A percentile compares a stretch with the other conserved stretches of the same genome.
Evolutionary conservation across 2,113 vertebrate species (phyloP).

Genomic region (Gambusia holbrooki): DNA sequence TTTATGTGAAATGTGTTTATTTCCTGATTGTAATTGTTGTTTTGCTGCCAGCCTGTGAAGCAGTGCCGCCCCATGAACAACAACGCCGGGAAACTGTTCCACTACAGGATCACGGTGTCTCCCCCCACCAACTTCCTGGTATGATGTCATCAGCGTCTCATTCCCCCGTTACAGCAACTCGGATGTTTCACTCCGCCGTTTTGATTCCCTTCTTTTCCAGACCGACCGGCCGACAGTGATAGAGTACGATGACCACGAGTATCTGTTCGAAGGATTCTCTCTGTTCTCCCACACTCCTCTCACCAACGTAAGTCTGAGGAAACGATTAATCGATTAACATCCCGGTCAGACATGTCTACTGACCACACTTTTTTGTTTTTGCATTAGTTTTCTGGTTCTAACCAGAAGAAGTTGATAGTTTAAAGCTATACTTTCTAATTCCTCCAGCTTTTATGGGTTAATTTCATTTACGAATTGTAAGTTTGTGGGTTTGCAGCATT

Average conservation of each 20-base stretch:
- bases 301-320: constrained; percentile 85
- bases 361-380: background rate
- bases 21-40: background rate
- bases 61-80: constrained; percentile 93
- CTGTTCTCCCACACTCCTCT: constrained; percentile 95
- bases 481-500: no score
- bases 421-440: no score
- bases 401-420: no score
- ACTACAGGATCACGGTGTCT: constrained; percentile 97
- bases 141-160: constrained; percentile 8
- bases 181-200: background rate
- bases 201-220: constrained; percentile 71
- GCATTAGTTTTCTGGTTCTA: no score
- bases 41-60: constrained; percentile 84
- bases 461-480: background rate
- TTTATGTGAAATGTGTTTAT: no score
- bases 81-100: constrained; percentile 93
- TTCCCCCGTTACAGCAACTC: background rate
- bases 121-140: constrained; percentile 99
- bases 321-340: background rate
- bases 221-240: constrained; percentile 97
- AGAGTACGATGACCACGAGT: constrained; percentile 98
- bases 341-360: no score
- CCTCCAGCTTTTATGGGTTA: background rate
- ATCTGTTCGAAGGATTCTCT: constrained; percentile 98